A percentile compares a stretch with the other conserved stretches of the same genome.
phyloP scores from a whole-genome alignment of 2,888 invertebrate species.

The Anthoptus insignis region DNA sequence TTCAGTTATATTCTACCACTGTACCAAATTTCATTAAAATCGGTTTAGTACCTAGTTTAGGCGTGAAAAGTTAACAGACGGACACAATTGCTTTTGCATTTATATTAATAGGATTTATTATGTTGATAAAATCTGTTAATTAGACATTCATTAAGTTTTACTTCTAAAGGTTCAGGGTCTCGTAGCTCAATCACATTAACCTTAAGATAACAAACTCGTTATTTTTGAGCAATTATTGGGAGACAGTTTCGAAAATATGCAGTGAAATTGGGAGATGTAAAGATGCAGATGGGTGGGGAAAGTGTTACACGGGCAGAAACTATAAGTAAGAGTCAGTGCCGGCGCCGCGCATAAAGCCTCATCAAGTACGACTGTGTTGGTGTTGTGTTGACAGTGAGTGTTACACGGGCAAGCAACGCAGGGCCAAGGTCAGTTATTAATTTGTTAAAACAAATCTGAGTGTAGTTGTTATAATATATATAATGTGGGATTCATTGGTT shows the following conservation, averaged over 20 bases:
- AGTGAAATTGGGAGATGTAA: conserved; percentile 54
- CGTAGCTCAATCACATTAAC: not conserved
- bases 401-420: not conserved
- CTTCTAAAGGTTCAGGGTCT: not conserved
- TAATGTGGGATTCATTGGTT: too few species aligned
- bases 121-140: too few species aligned
- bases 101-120: too few species aligned
- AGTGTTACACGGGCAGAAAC: conserved; percentile 76
- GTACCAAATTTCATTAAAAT: too few species aligned
- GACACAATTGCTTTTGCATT: too few species aligned
- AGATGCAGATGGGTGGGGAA: conserved; percentile 77
- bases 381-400: conserved; percentile 42
- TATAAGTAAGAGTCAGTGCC: conserved; percentile 75
- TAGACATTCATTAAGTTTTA: too few species aligned
- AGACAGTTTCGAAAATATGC: conserved; percentile 18
- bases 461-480: too few species aligned
- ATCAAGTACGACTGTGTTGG: conserved; percentile 41
- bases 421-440: not conserved
- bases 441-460: too few species aligned
- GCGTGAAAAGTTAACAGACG: too few species aligned
- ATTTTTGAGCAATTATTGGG: conserved; percentile 1
- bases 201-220: not conserved
- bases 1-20: too few species aligned
- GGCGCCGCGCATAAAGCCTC: conserved; percentile 71
- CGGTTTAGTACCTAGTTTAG: too few species aligned